Percentiles rank a stretch among this genome's conserved stretches.
Conservation (phyloP, 2,888 invertebrate genomes). For the Hirtodrosophila confusa region DNA sequence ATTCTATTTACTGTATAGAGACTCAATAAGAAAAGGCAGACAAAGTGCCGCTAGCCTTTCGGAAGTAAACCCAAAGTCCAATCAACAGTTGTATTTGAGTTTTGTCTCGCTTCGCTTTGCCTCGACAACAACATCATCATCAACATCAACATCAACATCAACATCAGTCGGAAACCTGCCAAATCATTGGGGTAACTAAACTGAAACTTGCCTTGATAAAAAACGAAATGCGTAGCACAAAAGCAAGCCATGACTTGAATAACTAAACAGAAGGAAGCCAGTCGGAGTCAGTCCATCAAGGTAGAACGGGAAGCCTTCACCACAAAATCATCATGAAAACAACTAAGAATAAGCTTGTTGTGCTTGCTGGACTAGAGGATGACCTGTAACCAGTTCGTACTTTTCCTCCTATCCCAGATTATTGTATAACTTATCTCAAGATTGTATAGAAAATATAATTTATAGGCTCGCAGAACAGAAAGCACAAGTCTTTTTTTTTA, state of each 20-base stretch:
- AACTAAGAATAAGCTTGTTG: neutral
- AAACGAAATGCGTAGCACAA: slow-evolving; percentile 13
- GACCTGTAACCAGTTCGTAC: too few relatives aligned
- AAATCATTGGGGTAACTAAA: slow-evolving; percentile 51
- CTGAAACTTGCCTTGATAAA: slow-evolving; percentile 37
- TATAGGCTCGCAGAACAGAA: too few relatives aligned
- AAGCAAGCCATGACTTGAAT: slow-evolving; percentile 48
- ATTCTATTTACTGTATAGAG: neutral
- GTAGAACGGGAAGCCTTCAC: slow-evolving; percentile 42
- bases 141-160: neutral
- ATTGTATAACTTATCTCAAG: too few relatives aligned
- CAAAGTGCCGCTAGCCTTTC: slow-evolving; percentile 17
- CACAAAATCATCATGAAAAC: slow-evolving; percentile 28
- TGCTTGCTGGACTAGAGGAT: too few relatives aligned
- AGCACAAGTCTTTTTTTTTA: too few relatives aligned
- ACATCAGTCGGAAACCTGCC: slow-evolving; percentile 35
- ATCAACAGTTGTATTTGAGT: slow-evolving; percentile 35
- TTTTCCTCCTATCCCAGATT: too few relatives aligned
- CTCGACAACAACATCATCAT: neutral
- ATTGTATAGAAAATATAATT: too few relatives aligned
- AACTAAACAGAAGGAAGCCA: slow-evolving; percentile 44
- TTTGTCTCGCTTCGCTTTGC: neutral
- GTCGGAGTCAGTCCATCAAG: slow-evolving; percentile 11
- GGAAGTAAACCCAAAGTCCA: slow-evolving; percentile 27
- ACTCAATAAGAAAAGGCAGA: neutral